A percentile compares a stretch with the other conserved stretches of the same genome.
Evolutionary conservation across 2,888 invertebrate genomes (phyloP).

Genomic region (Falcaria lacertinaria): DNA sequence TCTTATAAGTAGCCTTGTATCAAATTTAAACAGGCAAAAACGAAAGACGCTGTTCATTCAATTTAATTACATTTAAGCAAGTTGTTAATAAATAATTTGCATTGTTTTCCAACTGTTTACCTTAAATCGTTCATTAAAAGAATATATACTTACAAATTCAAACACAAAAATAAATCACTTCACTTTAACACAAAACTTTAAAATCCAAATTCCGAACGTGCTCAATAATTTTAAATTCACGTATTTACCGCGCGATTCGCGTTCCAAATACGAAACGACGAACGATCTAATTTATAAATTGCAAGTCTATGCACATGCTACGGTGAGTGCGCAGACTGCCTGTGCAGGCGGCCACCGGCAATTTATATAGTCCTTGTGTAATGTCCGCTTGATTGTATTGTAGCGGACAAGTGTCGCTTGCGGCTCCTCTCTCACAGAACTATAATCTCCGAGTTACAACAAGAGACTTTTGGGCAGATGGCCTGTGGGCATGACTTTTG

Average conservation of each 20-base stretch:
- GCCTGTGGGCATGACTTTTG: too few relatives aligned
- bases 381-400: conserved; percentile 22
- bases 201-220: conserved; percentile 6
- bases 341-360: conserved; percentile 32
- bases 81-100: too few relatives aligned
- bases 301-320: conserved; percentile 31
- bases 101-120: too few relatives aligned
- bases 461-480: too few relatives aligned
- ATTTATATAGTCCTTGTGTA: conserved; percentile 58
- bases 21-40: too few relatives aligned
- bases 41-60: too few relatives aligned
- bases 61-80: too few relatives aligned
- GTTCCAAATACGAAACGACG: conserved; percentile 9
- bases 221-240: conserved; percentile 8
- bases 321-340: conserved; percentile 42
- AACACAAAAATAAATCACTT: conserved; percentile 2
- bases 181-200: too few relatives aligned
- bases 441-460: too few relatives aligned
- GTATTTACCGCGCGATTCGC: conserved; percentile 19
- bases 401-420: conserved; percentile 10
- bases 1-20: too few relatives aligned
- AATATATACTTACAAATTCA: not conserved
- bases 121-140: too few relatives aligned
- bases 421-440: not conserved
- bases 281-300: conserved; percentile 16